Base-by-base conservation (phyloP, 2,797 vertebrate genomes). In the Scleropages formosus region DNA sequence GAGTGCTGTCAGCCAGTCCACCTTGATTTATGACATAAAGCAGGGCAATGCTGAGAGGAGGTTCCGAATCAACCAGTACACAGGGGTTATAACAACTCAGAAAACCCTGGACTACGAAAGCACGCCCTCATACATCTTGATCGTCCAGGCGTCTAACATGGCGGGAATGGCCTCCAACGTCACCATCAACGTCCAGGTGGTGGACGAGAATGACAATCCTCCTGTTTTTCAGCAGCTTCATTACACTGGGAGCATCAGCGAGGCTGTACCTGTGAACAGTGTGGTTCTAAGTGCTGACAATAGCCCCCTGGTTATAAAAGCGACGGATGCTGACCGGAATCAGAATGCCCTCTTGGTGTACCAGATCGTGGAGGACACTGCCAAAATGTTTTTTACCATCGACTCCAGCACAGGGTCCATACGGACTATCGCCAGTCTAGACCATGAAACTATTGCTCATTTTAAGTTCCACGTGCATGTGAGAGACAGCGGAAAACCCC, bases 341-440 rank as follows among this genome's bases (percentile, higher is more conserved):
- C 96, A 95, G 80, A 99, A 99, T 1, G 95, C 96, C 60, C 84
- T 98, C 77, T 90, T 99, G 65, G 93, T 96, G 18, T 99, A 98
- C 86, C 95, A 98, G 81, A 98, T 99, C 70, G 94, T 98, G 66
- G 98, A 98, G 79, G 95, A 96, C 70, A 96, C 91, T 1, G 97
- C 97, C 73, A 97, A 96, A 77, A 94, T 90, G 78, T 98, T 96
- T 85, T 99, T 99, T 82, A 95, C 95, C 0, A 95, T 99, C 11
- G 97, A 99, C 85, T 95, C 95, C 4, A 96, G 94, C 75, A 98
- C 97, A 1, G 98, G 98, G 7, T 97, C 97, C 0, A 95, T 99
- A 79, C 90, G 97, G 83, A 98, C 97, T 16, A 97, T 96, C 56
- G 94, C 96, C 58, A 93, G 91, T 84, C 87, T 99, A 62, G 97